Base-by-base conservation (phyloP, 2,113 vertebrate species). In the Morone chrysops region DNA sequence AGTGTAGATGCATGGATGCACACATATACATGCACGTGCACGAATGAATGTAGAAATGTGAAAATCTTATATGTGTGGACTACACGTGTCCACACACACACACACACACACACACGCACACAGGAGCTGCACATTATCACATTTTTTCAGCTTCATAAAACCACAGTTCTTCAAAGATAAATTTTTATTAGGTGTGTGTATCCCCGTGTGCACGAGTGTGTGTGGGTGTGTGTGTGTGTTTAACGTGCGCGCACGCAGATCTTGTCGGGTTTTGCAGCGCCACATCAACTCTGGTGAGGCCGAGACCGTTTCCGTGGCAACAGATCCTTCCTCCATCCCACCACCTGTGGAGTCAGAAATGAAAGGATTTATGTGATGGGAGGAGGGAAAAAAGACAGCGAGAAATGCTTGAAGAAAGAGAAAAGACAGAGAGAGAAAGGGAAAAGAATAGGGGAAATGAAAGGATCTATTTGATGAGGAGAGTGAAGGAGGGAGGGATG, bases 301-400 rank as follows among this genome's bases (percentile, higher is more conserved):
- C 18, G 22, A 87, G 70, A 53, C 25, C 18, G 90, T 95, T 91
- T 82, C 95, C 90, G 93, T 92, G 83, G 92, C 90, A 93, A 95
- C 93, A 87, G 90, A 86, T 93, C 92, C 90, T 80, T 87, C 86
- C 85, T 78, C 88, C 90, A 92, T 91, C 82, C 82, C 66, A 83
- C 91, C 95, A 95, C 95, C 94, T 96, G 95, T 95, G 92, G 94
- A 94, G 91, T 81, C 83, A 87, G 78, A 92, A 87, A 90, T 91
- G 88, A 90, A 87, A 87, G 88, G 76, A 82, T 93, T 92, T 86
- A 81, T 88, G 79, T 3, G 83, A 90, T 53, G 31, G 83, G 60
- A 14, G 43, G 63, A 36, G 8, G 53, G 1, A 40, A 7, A 51
- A 36, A 18, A 22, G 22, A 41, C 17, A 22, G 62, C 80, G 18